Conservation (phyloP, 2,113 vertebrate species). For the Balaeniceps rex region DNA sequence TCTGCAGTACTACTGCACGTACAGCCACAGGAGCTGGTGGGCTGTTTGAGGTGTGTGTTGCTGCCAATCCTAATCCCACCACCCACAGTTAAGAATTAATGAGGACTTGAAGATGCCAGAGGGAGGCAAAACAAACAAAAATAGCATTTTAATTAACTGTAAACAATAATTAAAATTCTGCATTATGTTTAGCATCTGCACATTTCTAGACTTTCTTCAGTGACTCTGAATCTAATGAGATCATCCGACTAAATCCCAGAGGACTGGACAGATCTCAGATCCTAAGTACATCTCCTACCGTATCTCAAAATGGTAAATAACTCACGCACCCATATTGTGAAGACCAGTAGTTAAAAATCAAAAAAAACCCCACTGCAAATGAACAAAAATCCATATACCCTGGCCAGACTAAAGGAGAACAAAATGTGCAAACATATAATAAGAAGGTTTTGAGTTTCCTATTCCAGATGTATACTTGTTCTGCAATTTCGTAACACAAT, state of each 20-base stretch:
- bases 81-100: constrained; percentile 55
- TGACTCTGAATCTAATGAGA: background rate
- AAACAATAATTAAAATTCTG: constrained; percentile 51
- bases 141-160: constrained; percentile 54
- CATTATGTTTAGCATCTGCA: constrained; percentile 31
- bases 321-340: background rate
- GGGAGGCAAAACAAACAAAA: constrained; percentile 56
- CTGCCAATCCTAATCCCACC: constrained; percentile 52
- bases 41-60: background rate
- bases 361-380: background rate
- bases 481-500: background rate
- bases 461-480: background rate
- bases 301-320: background rate
- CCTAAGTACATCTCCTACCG: background rate
- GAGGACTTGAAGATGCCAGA: constrained; percentile 22
- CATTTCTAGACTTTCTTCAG: constrained; percentile 2
- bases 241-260: background rate
- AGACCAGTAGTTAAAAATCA: background rate
- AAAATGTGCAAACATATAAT: background rate
- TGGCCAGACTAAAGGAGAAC: background rate
- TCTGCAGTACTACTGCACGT: background rate
- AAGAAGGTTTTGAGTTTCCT: background rate
- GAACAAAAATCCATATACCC: background rate
- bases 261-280: background rate
- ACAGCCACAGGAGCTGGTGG: constrained; percentile 37